Conservation (phyloP, 2,113 vertebrate genomes). For the Pelecanus crispus region DNA sequence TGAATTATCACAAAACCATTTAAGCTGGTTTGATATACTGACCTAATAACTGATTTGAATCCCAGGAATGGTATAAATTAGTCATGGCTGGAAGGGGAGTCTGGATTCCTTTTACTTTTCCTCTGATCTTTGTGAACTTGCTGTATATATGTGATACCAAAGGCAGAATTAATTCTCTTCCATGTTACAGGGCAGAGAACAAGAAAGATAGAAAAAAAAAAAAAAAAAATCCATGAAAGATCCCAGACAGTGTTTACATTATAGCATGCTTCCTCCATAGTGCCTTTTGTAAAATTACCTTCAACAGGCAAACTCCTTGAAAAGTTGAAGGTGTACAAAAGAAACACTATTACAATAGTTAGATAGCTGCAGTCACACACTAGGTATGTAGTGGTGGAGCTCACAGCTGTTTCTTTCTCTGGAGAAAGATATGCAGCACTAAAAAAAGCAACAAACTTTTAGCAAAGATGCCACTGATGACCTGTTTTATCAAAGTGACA, state of each 20-base stretch:
- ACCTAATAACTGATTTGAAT: not conserved
- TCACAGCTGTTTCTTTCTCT: not conserved
- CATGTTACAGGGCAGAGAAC: not conserved
- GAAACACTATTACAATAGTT: not conserved
- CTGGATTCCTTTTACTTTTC: not conserved
- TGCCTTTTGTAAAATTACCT: not conserved
- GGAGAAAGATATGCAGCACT: not conserved
- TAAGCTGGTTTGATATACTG: not conserved
- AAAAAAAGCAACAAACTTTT: not conserved
- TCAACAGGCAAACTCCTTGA: not conserved
- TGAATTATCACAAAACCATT: not conserved
- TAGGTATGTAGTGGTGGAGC: not conserved
- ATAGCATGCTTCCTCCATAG: not conserved
- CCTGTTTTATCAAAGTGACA: not conserved
- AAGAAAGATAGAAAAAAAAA: not conserved
- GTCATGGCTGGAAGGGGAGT: not conserved
- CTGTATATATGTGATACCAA: not conserved
- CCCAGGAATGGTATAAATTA: not conserved
- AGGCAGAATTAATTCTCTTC: not conserved
- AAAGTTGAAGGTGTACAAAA: not conserved
- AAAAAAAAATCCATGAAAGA: not conserved
- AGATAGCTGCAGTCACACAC: not conserved
- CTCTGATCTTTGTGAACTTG: not conserved
- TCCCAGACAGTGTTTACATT: not conserved
- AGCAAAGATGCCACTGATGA: slow-evolving; percentile 5